These are phyloP conservation scores for Chrysocyon brachyurus DNA, from an alignment of 2,797 vertebrate genomes.

Conservation along the genomic window DNA sequence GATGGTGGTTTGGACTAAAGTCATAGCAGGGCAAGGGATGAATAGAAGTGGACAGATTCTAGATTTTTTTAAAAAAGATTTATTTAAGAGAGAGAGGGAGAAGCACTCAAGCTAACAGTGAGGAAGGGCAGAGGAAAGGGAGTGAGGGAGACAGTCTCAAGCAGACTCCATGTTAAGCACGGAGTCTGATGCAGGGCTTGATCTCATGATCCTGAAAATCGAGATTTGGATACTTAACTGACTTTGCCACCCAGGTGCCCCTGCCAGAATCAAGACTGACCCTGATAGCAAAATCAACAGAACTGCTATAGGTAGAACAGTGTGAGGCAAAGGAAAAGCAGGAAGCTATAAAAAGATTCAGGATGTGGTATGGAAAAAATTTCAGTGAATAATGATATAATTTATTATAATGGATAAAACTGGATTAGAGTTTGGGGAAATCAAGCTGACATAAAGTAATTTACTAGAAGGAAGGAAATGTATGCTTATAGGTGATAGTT, in stretches of 20 bases:
- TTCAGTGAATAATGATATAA: neutral
- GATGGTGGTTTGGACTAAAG: neutral
- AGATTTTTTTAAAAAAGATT: neutral
- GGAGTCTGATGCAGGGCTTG: neutral
- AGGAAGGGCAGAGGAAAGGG: neutral
- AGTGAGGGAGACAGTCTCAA: neutral
- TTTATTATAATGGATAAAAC: neutral
- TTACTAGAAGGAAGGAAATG: neutral
- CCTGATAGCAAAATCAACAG: neutral
- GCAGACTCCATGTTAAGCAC: neutral
- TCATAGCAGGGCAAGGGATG: neutral
- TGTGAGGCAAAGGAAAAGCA: neutral
- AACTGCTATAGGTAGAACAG: neutral
- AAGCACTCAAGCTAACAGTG: neutral
- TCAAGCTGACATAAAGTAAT: neutral
- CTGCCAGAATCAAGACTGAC: neutral
- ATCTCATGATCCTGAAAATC: neutral
- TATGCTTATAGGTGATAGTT: neutral
- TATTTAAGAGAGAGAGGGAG: neutral
- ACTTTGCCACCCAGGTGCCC: neutral
- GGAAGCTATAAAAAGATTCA: too few relatives aligned
- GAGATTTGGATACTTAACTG: neutral
- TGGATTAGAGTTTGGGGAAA: neutral
- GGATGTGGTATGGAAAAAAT: neutral
- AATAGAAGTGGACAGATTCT: neutral